Percentiles rank a stretch among this genome's conserved stretches.
These are phyloP conservation scores for Aricia agestis DNA, from an alignment of 1,140 invertebrate genomes.

Conservation along the genomic window DNA sequence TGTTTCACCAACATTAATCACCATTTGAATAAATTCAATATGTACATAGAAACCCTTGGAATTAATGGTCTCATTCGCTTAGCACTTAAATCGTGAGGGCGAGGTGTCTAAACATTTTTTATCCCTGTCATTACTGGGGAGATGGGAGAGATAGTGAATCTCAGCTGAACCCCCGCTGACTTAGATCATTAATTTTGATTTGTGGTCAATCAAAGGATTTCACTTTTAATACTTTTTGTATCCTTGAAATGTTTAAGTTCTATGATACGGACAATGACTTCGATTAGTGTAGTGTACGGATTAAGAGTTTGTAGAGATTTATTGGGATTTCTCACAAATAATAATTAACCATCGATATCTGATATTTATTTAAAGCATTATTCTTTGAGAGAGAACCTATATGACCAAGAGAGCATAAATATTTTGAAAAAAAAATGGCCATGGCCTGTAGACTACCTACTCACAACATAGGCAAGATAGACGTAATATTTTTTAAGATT, in stretches of 20 bases:
- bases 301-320: neutral
- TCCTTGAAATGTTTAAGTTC: conserved; percentile 50
- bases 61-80: conserved; percentile 76
- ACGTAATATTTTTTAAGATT: too few relatives aligned
- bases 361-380: too few relatives aligned
- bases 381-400: too few relatives aligned
- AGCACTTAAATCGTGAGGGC: conserved; percentile 74
- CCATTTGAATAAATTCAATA: conserved; percentile 76
- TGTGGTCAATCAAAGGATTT: conserved; percentile 76
- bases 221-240: conserved; percentile 73
- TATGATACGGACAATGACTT: conserved; percentile 43
- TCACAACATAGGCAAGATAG: too few relatives aligned
- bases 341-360: neutral
- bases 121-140: conserved; percentile 36
- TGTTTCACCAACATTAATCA: conserved; percentile 68
- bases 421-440: too few relatives aligned
- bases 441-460: too few relatives aligned
- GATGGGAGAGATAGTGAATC: conserved; percentile 39
- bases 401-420: too few relatives aligned
- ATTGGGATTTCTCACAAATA: neutral
- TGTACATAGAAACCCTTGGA: conserved; percentile 73
- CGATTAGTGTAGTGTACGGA: conserved; percentile 21
- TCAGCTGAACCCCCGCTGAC: conserved; percentile 62
- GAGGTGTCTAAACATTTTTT: conserved; percentile 68
- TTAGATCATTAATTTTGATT: conserved; percentile 76